Evolutionary conservation across 2,888 invertebrate genomes (phyloP).

Genomic region (Ennomos fuscantarius): DNA sequence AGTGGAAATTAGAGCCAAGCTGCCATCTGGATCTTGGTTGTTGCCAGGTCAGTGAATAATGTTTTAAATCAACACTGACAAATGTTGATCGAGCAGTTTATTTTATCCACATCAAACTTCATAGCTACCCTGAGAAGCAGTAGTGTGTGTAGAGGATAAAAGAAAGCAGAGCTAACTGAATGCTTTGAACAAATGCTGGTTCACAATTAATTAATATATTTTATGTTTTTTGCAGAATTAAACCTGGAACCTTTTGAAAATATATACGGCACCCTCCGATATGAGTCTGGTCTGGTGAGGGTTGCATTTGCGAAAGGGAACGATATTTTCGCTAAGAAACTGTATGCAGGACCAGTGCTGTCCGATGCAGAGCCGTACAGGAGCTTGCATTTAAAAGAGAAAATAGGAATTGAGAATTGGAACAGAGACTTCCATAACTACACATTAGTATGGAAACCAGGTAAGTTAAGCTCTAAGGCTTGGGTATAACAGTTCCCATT

Average conservation of each 20-base stretch:
- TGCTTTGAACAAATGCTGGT: too few relatives aligned
- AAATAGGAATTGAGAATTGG: slow-evolving; percentile 78
- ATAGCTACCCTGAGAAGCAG: too few relatives aligned
- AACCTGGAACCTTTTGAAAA: slow-evolving; percentile 87
- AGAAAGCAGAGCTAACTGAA: too few relatives aligned
- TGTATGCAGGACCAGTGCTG: slow-evolving; percentile 70
- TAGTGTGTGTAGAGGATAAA: too few relatives aligned
- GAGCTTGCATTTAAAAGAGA: slow-evolving; percentile 61
- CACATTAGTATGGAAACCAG: slow-evolving; percentile 87
- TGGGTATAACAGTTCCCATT: too few relatives aligned
- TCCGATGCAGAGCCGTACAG: slow-evolving; percentile 76
- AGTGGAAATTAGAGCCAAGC: slow-evolving; percentile 88
- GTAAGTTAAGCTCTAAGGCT: slow-evolving; percentile 49
- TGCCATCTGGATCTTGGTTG: slow-evolving; percentile 91
- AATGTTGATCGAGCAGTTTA: too few relatives aligned
- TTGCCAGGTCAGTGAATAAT: slow-evolving; percentile 85
- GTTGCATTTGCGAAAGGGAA: slow-evolving; percentile 90
- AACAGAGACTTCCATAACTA: slow-evolving; percentile 88
- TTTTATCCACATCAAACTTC: too few relatives aligned
- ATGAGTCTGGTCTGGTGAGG: slow-evolving; percentile 89
- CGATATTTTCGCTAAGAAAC: slow-evolving; percentile 62
- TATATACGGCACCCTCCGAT: slow-evolving; percentile 85
- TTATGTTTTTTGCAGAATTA: slow-evolving; percentile 79
- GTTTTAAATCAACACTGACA: too few relatives aligned
- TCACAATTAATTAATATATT: not conserved